A percentile compares a stretch with the other conserved stretches of the same genome.
Evolutionary conservation across 2,888 invertebrate species (phyloP).

Genomic region (Platypus cylindrus): DNA sequence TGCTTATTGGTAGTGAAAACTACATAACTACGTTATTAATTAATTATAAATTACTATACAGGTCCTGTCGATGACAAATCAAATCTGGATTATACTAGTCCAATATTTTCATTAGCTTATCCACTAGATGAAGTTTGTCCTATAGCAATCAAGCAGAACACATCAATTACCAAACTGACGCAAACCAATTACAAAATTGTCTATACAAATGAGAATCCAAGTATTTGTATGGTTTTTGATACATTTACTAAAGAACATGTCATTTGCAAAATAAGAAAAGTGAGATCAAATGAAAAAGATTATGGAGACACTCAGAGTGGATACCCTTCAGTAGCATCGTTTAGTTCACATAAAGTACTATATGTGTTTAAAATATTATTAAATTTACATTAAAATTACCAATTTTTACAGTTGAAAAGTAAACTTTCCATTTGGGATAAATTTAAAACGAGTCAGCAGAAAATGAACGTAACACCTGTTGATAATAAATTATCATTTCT

Average conservation of each 20-base stretch:
- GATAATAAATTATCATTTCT: conserved; percentile 22
- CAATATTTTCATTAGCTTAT: conserved; percentile 76
- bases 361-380: conserved; percentile 1
- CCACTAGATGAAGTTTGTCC: conserved; percentile 87
- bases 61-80: conserved; percentile 7
- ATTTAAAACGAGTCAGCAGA: conserved; percentile 19
- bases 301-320: conserved; percentile 21
- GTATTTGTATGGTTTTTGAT: conserved; percentile 72
- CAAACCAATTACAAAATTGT: conserved; percentile 53
- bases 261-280: conserved; percentile 66
- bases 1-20: conserved; percentile 14
- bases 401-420: conserved; percentile 25
- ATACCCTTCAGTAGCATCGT: conserved; percentile 17
- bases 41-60: background rate
- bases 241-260: conserved; percentile 65
- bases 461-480: conserved; percentile 25
- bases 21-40: background rate
- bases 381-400: conserved; percentile 2
- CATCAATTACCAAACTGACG: conserved; percentile 47
- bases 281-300: conserved; percentile 54
- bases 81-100: conserved; percentile 37
- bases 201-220: conserved; percentile 63
- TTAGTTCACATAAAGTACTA: conserved; percentile 24
- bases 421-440: conserved; percentile 29
- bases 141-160: conserved; percentile 56